These are phyloP conservation scores for Pristis pectinata DNA, from an alignment of 2,797 vertebrate species.

Conservation along the genomic window DNA sequence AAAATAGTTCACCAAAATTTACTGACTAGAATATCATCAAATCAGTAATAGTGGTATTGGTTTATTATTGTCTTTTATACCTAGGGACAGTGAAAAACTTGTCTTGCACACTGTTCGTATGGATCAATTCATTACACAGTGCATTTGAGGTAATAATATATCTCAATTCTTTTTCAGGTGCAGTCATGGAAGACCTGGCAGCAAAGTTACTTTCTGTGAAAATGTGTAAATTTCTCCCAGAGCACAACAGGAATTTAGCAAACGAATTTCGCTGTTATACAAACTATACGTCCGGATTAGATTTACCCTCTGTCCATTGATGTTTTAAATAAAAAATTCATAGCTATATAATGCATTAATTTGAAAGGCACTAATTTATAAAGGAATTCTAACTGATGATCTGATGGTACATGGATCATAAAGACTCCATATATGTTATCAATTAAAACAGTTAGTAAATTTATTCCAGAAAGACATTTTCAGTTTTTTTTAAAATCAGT, in stretches of 20 bases:
- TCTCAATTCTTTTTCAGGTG: constrained; percentile 58
- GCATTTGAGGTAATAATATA: no score
- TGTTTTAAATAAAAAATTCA: not conserved
- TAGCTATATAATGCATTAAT: not conserved
- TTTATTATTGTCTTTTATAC: no score
- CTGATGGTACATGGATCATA: not conserved
- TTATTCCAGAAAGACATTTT: not conserved
- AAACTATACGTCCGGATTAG: constrained; percentile 77
- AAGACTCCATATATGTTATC: not conserved
- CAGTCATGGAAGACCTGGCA: constrained; percentile 75
- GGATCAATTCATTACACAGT: no score
- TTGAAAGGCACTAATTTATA: not conserved
- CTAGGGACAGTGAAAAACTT: no score
- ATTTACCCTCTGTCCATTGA: constrained; percentile 40
- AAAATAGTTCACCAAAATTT: not conserved
- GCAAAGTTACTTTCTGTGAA: constrained; percentile 67
- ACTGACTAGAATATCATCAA: not conserved
- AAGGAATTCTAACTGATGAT: not conserved
- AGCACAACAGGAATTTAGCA: constrained; percentile 75
- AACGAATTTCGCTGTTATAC: constrained; percentile 87
- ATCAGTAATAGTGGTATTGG: no score
- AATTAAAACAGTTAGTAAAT: not conserved
- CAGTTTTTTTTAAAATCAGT: not conserved
- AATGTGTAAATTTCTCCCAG: constrained; percentile 76
- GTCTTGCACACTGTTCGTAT: no score